phyloP scores from a whole-genome alignment of 2,113 vertebrate genomes.

The Neoarius graeffei region DNA sequence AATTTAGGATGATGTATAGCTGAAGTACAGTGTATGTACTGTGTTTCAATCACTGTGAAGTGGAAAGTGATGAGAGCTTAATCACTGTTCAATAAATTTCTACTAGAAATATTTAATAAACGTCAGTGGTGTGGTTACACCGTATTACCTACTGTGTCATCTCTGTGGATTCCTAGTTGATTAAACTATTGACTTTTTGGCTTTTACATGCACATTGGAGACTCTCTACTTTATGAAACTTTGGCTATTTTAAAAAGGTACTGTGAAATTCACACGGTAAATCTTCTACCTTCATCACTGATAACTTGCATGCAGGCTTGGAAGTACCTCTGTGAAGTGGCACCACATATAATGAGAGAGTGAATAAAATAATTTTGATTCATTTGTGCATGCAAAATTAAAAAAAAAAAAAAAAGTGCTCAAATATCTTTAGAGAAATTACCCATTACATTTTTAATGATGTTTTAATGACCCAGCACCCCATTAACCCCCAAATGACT shows the following conservation, averaged over 20 bases:
- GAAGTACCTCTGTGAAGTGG: too few relatives aligned
- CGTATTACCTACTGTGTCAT: not conserved
- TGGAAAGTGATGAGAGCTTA: not conserved
- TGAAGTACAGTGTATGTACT: not conserved
- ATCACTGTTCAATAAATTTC: not conserved
- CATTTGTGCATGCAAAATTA: too few relatives aligned
- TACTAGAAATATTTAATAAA: not conserved
- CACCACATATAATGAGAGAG: too few relatives aligned
- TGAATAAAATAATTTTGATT: too few relatives aligned
- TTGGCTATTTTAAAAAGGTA: not conserved
- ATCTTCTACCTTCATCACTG: not conserved
- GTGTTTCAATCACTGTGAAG: not conserved
- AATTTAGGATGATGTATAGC: not conserved
- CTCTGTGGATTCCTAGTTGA: not conserved
- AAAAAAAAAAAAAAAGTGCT: too few relatives aligned
- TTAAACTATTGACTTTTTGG: not conserved
- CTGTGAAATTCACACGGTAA: not conserved
- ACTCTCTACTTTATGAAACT: not conserved
- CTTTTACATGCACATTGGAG: not conserved
- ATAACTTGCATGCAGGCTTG: not conserved
- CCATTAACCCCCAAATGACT: too few relatives aligned
- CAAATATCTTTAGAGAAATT: too few relatives aligned
- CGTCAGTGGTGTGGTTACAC: not conserved
- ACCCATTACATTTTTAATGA: too few relatives aligned
- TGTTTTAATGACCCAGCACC: too few relatives aligned